phyloP scores from a whole-genome alignment of 2,797 vertebrate species.

The Spondyliosoma cantharus region DNA sequence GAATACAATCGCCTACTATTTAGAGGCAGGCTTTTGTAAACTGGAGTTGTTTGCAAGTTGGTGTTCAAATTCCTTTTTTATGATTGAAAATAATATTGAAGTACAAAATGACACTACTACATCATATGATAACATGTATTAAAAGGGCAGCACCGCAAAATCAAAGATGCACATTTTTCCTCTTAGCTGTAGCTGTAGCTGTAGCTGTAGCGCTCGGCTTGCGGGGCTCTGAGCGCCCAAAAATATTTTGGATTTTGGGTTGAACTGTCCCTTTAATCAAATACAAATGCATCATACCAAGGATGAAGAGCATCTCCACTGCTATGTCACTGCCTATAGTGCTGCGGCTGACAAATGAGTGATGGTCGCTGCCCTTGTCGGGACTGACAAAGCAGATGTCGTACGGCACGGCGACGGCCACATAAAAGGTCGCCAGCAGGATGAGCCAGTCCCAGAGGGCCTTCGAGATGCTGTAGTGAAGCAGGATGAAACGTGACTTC shows the following conservation, averaged over 20 bases:
- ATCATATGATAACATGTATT: background rate
- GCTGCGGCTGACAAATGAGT: constrained; percentile 83
- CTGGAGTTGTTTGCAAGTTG: background rate
- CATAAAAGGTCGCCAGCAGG: constrained; percentile 95
- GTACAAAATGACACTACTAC: too few species aligned
- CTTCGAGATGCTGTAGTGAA: constrained; percentile 97
- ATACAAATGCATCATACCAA: constrained; percentile 84
- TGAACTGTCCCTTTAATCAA: background rate
- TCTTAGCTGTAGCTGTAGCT: too few species aligned
- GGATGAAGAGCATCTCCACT: constrained; percentile 97
- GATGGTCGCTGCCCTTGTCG: constrained; percentile 78
- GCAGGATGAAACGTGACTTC: constrained; percentile 95
- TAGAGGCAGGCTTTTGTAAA: background rate
- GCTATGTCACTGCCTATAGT: constrained; percentile 93
- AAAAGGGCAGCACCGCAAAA: too few species aligned
- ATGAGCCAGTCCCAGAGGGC: constrained; percentile 97
- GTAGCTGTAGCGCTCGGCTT: too few species aligned
- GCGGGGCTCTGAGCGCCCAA: too few species aligned
- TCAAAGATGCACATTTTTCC: too few species aligned
- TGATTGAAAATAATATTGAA: background rate
- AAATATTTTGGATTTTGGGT: background rate
- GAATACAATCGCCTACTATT: background rate
- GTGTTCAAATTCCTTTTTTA: background rate
- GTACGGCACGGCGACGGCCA: constrained; percentile 94
- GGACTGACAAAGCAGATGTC: constrained; percentile 93